Conservation (phyloP, 2,888 invertebrate species). For the Podotricha telesiphe region DNA sequence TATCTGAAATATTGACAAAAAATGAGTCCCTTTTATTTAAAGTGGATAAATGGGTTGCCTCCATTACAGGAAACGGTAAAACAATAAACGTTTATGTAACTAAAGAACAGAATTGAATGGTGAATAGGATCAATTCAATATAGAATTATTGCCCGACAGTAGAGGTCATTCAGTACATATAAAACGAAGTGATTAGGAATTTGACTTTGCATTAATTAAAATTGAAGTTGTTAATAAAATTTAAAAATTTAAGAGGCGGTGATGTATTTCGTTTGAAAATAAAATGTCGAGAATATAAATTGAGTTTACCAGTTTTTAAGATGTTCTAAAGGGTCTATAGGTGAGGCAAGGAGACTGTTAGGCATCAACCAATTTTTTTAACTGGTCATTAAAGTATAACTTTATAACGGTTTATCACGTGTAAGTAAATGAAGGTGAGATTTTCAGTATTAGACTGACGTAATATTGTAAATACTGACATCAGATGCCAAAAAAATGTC, state of each 20-base stretch:
- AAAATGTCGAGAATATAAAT: not conserved
- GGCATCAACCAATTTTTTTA: slow-evolving; percentile 52
- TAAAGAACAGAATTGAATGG: slow-evolving; percentile 36
- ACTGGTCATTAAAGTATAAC: slow-evolving; percentile 50
- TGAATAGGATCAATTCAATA: slow-evolving; percentile 48
- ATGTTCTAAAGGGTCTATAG: slow-evolving; percentile 4
- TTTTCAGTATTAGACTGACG: slow-evolving; percentile 33
- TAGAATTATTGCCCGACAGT: slow-evolving; percentile 32
- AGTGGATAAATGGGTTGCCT: slow-evolving; percentile 29
- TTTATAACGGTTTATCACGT: slow-evolving; percentile 45
- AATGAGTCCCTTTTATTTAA: slow-evolving; percentile 18
- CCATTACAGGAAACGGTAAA: slow-evolving; percentile 43
- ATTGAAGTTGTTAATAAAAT: not conserved
- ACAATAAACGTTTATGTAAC: slow-evolving; percentile 41
- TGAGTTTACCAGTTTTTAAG: not conserved
- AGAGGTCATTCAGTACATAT: slow-evolving; percentile 41
- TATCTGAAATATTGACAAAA: slow-evolving; percentile 15
- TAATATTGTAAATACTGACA: slow-evolving; percentile 30
- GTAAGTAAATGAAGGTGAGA: slow-evolving; percentile 50
- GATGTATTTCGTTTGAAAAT: not conserved
- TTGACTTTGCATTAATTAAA: slow-evolving; percentile 15
- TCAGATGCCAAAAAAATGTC: slow-evolving; percentile 13
- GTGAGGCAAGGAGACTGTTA: slow-evolving; percentile 41
- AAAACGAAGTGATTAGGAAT: slow-evolving; percentile 14
- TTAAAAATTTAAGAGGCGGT: not conserved